A percentile compares a stretch with the other conserved stretches of the same genome.
Conservation (phyloP, 2,797 vertebrate genomes). For the Crotalus adamanteus region DNA sequence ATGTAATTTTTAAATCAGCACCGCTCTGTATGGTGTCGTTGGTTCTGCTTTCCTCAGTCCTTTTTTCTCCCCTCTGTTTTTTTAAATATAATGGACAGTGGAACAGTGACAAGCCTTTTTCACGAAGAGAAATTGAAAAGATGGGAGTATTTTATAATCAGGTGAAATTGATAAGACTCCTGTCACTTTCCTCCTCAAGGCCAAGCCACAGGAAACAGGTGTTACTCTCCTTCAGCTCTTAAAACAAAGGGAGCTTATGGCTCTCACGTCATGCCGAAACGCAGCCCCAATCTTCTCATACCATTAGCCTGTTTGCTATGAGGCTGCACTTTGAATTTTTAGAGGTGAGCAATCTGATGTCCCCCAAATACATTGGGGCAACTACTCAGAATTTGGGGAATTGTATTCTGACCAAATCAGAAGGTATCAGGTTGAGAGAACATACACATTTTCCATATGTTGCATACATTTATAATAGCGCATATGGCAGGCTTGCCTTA, state of each 20-base stretch:
- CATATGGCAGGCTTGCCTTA: not conserved
- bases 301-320: not conserved
- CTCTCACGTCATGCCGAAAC: not conserved
- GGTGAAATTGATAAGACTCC: not conserved
- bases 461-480: not conserved
- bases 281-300: not conserved
- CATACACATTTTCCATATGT: not conserved
- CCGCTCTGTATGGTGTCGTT: not conserved
- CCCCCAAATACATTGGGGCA: not conserved
- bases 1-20: not conserved
- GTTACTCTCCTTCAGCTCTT: not conserved
- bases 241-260: not conserved
- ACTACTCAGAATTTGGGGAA: not conserved
- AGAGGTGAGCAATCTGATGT: not conserved
- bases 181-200: not conserved
- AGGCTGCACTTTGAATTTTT: not conserved
- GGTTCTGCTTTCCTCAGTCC: not conserved
- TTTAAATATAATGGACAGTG: not conserved
- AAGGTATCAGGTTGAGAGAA: not conserved
- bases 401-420: not conserved
- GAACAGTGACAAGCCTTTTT: not conserved
- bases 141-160: not conserved
- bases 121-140: not conserved
- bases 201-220: not conserved
- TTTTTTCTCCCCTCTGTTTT: not conserved